Base-by-base conservation (phyloP, 2,797 vertebrate species). In the Holocentrus rufus region DNA sequence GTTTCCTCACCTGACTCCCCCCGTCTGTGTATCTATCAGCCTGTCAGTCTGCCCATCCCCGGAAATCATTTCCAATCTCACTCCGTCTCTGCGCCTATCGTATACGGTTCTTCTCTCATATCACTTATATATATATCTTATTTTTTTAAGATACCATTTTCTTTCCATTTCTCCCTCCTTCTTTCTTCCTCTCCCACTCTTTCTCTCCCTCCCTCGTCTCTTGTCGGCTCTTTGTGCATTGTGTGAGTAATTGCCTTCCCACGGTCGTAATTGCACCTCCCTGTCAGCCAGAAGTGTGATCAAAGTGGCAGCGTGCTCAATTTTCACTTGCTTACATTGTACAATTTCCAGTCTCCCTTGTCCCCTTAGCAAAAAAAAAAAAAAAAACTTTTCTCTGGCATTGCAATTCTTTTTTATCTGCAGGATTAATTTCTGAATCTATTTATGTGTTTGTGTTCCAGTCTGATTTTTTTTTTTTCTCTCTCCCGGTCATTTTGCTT, bases 161-260 rank as follows among this genome's bases (percentile, higher is more conserved):
- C 76, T 69, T 39, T 64, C 31, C 58, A 57, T 22, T 62, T 56
- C 77, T 53, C 25, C 66, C 60, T 58, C 83, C 52, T 39, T 72
- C 71, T 50, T 39, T 71, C 74, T 63, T 44, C 64, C 52, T 39
- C 56, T 66, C 44, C 56, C 44, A 14, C 64, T 66, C 60, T 13
- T 30, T 53, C 36, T 31, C 64, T 75, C 69, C 39, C 65, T 53
- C 44, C 42, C 52, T 80, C 80, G 2, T 77, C 83, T 82, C 67
- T 81, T 85, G 83, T 87, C 83, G 84, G 76, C 91, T 90, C 90
- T 94, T 94, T 93, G 93, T 95, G 94, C 93, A 92, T 96, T 93
- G 95, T 95, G 95, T 96, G 95, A 95, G 95, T 95, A 95, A 96
- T 93, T 94, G 93, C 93, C 92, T 91, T 92, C 92, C 93, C 86